Evolutionary conservation across 2,797 vertebrate genomes (phyloP).

Genomic region (Mormyrops boulengeri): DNA sequence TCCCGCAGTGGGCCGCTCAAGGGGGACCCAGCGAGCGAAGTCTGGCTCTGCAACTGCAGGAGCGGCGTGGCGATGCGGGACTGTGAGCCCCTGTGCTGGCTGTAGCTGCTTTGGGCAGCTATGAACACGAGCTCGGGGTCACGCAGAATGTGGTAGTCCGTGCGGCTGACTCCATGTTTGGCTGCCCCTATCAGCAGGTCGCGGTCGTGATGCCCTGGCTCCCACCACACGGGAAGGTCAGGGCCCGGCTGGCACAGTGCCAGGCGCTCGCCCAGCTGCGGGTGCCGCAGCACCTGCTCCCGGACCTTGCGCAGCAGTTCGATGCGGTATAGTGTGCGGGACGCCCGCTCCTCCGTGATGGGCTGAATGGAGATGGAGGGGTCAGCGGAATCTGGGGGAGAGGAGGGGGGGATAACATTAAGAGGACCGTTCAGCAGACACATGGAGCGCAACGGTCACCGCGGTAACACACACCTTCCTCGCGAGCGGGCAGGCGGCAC

Average conservation of each 20-base stretch:
- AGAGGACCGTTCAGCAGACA: too few species aligned
- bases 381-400: slow-evolving; percentile 69
- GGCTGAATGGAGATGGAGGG: slow-evolving; percentile 86
- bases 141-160: slow-evolving; percentile 95
- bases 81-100: slow-evolving; percentile 73
- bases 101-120: slow-evolving; percentile 85
- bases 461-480: slow-evolving; percentile 64
- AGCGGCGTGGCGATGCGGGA: slow-evolving; percentile 57
- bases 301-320: slow-evolving; percentile 90
- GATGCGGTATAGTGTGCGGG: slow-evolving; percentile 90
- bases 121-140: slow-evolving; percentile 95
- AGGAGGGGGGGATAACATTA: not conserved
- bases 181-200: slow-evolving; percentile 91
- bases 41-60: slow-evolving; percentile 58
- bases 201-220: slow-evolving; percentile 82
- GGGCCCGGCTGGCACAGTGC: slow-evolving; percentile 84
- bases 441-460: not conserved
- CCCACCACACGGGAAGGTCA: slow-evolving; percentile 95
- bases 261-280: slow-evolving; percentile 78
- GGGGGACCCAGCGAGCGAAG: slow-evolving; percentile 57
- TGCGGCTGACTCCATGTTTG: slow-evolving; percentile 95
- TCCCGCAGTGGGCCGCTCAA: slow-evolving; percentile 62
- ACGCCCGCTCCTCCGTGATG: slow-evolving; percentile 95
- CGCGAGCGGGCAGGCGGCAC: slow-evolving; percentile 87
- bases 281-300: slow-evolving; percentile 88